Percentiles rank a stretch among this genome's conserved stretches.
These are phyloP conservation scores for Scrobipalpa costella DNA, from an alignment of 2,888 invertebrate genomes.

Conservation along the genomic window DNA sequence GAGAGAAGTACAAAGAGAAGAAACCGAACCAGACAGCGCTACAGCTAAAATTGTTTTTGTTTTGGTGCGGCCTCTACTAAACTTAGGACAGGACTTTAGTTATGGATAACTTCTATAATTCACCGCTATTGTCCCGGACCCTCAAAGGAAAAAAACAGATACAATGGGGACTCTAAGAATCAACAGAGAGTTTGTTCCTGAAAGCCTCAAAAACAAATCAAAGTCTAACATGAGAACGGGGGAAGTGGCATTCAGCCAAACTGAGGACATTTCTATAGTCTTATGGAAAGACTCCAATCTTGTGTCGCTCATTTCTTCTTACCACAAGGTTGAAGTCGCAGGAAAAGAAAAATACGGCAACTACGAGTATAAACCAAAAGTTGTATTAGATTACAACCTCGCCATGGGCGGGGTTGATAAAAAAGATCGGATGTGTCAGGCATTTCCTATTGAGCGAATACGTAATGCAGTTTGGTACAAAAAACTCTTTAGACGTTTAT, in stretches of 20 bases:
- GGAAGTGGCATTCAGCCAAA: too few relatives aligned
- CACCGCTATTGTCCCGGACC: constrained; percentile 22
- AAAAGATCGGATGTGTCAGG: too few relatives aligned
- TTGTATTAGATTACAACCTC: too few relatives aligned
- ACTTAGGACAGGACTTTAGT: constrained; percentile 13
- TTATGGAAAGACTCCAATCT: constrained; percentile 16
- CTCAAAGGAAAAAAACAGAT: constrained; percentile 31
- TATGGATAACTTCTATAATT: constrained; percentile 35
- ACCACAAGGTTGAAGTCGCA: constrained; percentile 14
- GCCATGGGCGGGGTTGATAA: too few relatives aligned
- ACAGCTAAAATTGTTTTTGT: neutral
- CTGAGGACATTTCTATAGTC: neutral
- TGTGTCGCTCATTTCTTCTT: constrained; percentile 22
- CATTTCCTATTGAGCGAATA: neutral
- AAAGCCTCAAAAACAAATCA: constrained; percentile 21
- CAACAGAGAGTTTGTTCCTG: constrained; percentile 24
- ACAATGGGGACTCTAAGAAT: constrained; percentile 30
- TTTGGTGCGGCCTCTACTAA: neutral
- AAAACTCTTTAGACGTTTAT: constrained; percentile 22
- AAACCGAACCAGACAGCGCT: constrained; percentile 10
- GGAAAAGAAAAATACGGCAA: neutral
- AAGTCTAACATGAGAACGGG: constrained; percentile 24
- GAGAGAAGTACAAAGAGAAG: neutral
- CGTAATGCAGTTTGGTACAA: constrained; percentile 23
- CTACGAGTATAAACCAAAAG: neutral